Conservation (phyloP, 2,113 vertebrate genomes). For the Columba livia region DNA sequence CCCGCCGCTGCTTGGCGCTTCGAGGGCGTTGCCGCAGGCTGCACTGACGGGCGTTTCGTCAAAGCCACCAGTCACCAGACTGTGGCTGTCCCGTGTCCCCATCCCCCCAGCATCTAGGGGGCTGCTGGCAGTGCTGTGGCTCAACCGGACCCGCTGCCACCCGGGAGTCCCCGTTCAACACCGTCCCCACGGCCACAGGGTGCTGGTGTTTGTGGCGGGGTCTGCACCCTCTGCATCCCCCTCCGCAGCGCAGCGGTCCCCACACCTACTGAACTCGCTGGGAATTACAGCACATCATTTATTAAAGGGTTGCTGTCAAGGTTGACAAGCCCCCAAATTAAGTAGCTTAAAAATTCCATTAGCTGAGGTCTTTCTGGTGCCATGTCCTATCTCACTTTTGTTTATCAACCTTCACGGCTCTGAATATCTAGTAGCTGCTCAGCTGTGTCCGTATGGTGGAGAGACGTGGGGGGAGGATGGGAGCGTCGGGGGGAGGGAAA, state of each 20-base stretch:
- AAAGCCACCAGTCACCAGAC: no score
- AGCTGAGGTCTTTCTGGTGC: slow-evolving; percentile 66
- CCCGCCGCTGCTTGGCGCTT: not conserved
- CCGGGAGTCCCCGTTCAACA: not conserved
- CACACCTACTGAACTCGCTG: not conserved
- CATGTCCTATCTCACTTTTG: slow-evolving; percentile 66
- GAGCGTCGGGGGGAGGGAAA: not conserved
- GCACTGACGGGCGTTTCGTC: not conserved
- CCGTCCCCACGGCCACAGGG: rapidly evolving
- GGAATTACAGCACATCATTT: slow-evolving; percentile 44
- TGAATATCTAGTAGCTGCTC: slow-evolving; percentile 59
- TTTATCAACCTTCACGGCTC: slow-evolving; percentile 72
- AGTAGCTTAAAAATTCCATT: slow-evolving; percentile 72
- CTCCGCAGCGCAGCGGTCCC: not conserved
- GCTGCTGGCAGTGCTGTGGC: not conserved
- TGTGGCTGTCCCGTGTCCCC: no score
- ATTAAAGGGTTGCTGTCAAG: slow-evolving; percentile 55
- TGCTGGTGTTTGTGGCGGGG: rapidly evolving
- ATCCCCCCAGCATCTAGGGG: not conserved
- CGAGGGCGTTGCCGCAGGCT: not conserved
- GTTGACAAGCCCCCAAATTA: slow-evolving; percentile 61
- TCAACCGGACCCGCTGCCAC: not conserved
- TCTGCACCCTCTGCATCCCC: not conserved
- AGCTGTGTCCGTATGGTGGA: slow-evolving; percentile 37
- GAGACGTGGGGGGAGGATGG: not conserved